Evolutionary conservation across 2,797 vertebrate genomes (phyloP), one percentile per base, ranked within the genome.

Genomic region (Bufotes viridis): DNA sequence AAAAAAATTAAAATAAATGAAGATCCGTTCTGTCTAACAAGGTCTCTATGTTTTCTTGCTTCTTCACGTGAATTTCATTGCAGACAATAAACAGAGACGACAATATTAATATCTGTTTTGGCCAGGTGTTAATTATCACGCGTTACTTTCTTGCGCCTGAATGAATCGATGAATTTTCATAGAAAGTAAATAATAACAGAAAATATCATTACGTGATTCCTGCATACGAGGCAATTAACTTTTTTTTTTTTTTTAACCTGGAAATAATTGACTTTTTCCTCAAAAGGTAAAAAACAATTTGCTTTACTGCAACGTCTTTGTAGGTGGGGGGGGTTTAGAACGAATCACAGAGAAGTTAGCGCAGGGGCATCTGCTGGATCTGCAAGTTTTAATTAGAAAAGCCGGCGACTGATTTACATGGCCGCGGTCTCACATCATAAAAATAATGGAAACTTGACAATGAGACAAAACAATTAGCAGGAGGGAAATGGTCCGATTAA

Each of bases 91-190:
- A 90, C 90, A 90, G 84, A 90, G 88, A 87, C 90, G 89, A 81
- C 91, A 85, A 91, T 90, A 90, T 90, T 88, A 90, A 67, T 88
- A 92, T 90, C 92, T 29, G 69, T 87, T 88, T 53, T 10, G 8
- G 15, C 24, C 9, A 82, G 49, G 42, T 69, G 63, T 53, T 53
- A 55, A 82, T 69, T 82, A 82, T 65, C 18, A 26, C 20, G 60
- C 12, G 13, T 78, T 70, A 58, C 49, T 15, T 70, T 58, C 78
- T 69, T 84, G 53, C 14, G 69, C 81, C 55, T 51, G 49, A 34
- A 9, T 60, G 14, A 82, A 42, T 70, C 55, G 34, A 9, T 60
- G 14, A 82, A 42, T 70, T 79, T 82, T n/a, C 72, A 51, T 65
- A 58, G 60, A 70, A 24, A 80, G 78, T 72, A 87, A 87, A 82